phyloP scores from a whole-genome alignment of 2,888 invertebrate species.

The Muschampia plurimacula region DNA sequence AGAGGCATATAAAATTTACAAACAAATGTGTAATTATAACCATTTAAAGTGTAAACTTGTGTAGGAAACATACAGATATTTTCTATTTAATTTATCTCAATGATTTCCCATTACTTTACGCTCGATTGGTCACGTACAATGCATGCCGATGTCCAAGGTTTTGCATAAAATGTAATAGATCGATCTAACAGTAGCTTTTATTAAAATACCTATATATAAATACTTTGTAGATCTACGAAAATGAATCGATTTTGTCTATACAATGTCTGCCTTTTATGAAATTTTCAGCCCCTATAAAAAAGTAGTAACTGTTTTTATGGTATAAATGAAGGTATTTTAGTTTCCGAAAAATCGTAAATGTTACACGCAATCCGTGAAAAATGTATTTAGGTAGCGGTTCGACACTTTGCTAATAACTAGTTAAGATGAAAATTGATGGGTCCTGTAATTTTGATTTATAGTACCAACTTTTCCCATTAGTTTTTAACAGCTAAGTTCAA shows the following conservation, averaged over 20 bases:
- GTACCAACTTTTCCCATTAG: too few relatives aligned
- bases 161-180: constrained; percentile 24
- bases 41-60: not conserved
- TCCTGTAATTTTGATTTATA: too few relatives aligned
- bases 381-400: not conserved
- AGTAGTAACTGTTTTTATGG: constrained; percentile 33
- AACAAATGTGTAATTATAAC: too few relatives aligned
- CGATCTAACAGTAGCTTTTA: constrained; percentile 11
- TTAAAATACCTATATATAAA: not conserved
- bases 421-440: too few relatives aligned
- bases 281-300: constrained; percentile 25
- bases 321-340: constrained; percentile 33
- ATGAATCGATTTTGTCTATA: constrained; percentile 6
- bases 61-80: constrained; percentile 11
- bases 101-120: constrained; percentile 17
- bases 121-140: constrained; percentile 28
- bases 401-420: not conserved
- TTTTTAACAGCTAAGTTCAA: too few relatives aligned
- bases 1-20: too few relatives aligned
- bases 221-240: not conserved
- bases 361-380: constrained; percentile 31
- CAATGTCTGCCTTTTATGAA: constrained; percentile 16
- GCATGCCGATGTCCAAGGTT: constrained; percentile 29
- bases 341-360: constrained; percentile 41
- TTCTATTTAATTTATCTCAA: constrained; percentile 6